Evolutionary conservation across 37 sponge, comb jelly and placozoan species (phyloP).

Genomic region (Ephydatia muelleri): DNA sequence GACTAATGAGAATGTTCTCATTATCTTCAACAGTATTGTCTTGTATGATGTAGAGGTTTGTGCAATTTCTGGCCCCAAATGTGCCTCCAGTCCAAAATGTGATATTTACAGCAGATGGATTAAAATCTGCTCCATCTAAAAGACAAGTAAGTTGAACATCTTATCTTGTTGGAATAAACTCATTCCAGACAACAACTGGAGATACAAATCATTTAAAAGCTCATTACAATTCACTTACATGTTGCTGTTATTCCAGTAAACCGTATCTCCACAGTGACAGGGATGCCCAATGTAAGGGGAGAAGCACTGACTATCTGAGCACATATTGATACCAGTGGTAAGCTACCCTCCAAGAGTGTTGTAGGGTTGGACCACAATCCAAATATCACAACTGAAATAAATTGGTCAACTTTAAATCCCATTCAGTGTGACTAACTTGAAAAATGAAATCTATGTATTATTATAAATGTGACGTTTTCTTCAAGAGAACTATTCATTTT

Average conservation of each 20-base stretch:
- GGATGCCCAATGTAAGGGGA: background rate
- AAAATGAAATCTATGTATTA: too few relatives aligned
- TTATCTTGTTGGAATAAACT: too few relatives aligned
- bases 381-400: background rate
- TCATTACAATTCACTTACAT: background rate
- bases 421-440: too few relatives aligned
- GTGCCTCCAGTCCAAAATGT: background rate
- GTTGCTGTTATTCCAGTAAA: background rate
- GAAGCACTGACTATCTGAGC: background rate
- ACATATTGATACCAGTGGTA: background rate
- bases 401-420: background rate
- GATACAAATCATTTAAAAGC: too few relatives aligned
- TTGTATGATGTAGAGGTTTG: background rate
- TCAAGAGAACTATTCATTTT: too few relatives aligned
- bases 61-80: background rate
- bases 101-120: background rate
- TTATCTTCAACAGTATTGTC: background rate
- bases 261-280: background rate
- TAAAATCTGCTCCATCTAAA: background rate
- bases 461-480: too few relatives aligned
- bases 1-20: background rate
- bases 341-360: background rate
- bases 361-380: background rate
- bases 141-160: background rate
- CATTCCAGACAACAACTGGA: too few relatives aligned